phyloP scores from a whole-genome alignment of 2,113 vertebrate species.

The Drymodes brunneopygia region DNA sequence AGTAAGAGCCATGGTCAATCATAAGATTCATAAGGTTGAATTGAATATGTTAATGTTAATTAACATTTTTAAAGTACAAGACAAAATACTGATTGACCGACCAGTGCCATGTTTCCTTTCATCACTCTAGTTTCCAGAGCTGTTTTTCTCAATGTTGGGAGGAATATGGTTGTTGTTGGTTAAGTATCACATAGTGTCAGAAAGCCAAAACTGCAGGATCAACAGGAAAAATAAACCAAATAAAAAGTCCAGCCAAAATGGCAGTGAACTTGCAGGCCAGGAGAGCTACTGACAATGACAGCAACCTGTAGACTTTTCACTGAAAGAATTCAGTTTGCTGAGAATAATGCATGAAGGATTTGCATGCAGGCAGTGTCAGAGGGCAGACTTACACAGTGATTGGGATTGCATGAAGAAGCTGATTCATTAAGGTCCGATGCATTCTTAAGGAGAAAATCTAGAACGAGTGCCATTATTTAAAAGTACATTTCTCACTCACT shows the following conservation, averaged over 20 bases:
- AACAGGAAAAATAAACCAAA: neutral
- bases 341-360: neutral
- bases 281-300: neutral
- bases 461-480: slow-evolving; percentile 23
- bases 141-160: neutral
- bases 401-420: neutral
- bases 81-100: neutral
- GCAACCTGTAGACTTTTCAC: neutral
- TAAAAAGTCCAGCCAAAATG: neutral
- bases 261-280: neutral
- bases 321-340: neutral
- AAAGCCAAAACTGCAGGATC: neutral
- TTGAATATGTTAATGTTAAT: neutral
- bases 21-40: neutral
- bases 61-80: neutral
- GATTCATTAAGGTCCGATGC: neutral
- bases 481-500: slow-evolving; percentile 36
- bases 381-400: neutral
- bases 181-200: neutral
- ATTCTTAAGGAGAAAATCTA: slow-evolving; percentile 34
- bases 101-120: neutral
- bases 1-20: neutral
- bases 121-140: neutral
- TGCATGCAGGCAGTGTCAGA: neutral
- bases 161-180: neutral